Conservation (phyloP, 2,113 vertebrate genomes). For the Egretta garzetta region DNA sequence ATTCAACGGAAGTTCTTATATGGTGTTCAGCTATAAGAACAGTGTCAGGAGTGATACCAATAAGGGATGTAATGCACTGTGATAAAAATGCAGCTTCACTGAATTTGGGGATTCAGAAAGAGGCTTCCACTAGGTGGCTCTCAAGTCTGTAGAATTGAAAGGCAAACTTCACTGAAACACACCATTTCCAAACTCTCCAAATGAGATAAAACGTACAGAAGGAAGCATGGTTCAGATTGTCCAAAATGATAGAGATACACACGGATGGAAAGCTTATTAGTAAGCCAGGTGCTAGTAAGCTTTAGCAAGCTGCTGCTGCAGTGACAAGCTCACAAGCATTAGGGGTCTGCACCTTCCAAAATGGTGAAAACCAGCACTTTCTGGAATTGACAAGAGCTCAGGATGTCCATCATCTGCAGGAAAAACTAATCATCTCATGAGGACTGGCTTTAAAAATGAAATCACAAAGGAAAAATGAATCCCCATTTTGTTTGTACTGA, state of each 20-base stretch:
- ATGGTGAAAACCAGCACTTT: neutral
- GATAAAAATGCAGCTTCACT: neutral
- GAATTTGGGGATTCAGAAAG: neutral
- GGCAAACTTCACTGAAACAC: neutral
- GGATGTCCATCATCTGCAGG: neutral
- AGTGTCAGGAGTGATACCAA: rapidly evolving
- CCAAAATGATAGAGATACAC: neutral
- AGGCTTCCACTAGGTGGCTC: constrained; percentile 41
- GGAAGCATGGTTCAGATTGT: neutral
- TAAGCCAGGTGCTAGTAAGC: neutral
- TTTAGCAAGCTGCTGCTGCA: neutral
- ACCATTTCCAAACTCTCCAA: neutral
- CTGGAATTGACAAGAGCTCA: rapidly evolving
- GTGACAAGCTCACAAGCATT: rapidly evolving
- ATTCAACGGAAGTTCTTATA: neutral
- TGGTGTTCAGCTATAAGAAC: neutral
- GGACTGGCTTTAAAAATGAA: neutral
- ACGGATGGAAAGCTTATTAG: neutral
- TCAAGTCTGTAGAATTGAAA: neutral
- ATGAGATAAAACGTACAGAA: neutral
- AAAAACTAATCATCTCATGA: neutral
- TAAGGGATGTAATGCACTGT: rapidly evolving
- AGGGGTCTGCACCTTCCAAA: neutral
- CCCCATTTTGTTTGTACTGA: neutral
- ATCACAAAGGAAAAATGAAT: neutral